Percentiles rank a stretch among this genome's conserved stretches.
These are phyloP conservation scores for Drosophila mimetica DNA, from an alignment of 2,888 invertebrate species.

Conservation along the genomic window DNA sequence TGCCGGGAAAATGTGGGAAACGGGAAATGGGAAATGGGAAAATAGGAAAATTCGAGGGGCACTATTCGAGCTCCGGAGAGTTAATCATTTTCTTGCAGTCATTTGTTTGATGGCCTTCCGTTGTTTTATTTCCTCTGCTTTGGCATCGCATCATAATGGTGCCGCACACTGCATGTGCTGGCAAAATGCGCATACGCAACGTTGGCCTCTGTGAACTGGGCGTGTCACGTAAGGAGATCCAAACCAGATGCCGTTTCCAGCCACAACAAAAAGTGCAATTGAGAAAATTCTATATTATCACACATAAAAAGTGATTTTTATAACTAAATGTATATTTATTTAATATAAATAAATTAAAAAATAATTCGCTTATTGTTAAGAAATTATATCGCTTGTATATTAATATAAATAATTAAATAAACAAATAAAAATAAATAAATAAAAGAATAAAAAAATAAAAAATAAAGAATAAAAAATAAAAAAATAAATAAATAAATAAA, in stretches of 20 bases:
- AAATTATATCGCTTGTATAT: no score
- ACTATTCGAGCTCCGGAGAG: slow-evolving; percentile 45
- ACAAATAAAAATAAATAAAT: no score
- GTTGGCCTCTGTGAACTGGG: slow-evolving; percentile 10
- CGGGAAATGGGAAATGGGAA: slow-evolving; percentile 31
- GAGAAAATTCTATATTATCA: not conserved
- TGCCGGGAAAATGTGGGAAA: slow-evolving; percentile 9
- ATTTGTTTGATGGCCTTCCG: slow-evolving; percentile 60
- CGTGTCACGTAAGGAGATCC: not conserved
- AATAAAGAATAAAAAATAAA: no score
- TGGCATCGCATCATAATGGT: slow-evolving; percentile 51
- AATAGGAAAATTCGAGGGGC: slow-evolving; percentile 33
- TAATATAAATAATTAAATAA: no score
- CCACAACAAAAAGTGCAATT: not conserved
- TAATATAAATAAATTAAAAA: no score
- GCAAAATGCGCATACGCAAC: slow-evolving; percentile 45
- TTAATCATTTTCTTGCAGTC: slow-evolving; percentile 68
- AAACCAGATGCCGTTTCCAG: slow-evolving; percentile 19
- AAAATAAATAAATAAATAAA: no score
- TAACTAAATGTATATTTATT: no score
- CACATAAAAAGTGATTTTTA: not conserved
- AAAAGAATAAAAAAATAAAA: no score
- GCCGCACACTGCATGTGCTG: slow-evolving; percentile 35
- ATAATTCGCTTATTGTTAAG: no score
- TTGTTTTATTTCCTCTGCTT: slow-evolving; percentile 37